Percentiles rank a stretch among this genome's conserved stretches.
phyloP scores from a whole-genome alignment of 2,888 invertebrate species.

The Parasteatoda lunata region DNA sequence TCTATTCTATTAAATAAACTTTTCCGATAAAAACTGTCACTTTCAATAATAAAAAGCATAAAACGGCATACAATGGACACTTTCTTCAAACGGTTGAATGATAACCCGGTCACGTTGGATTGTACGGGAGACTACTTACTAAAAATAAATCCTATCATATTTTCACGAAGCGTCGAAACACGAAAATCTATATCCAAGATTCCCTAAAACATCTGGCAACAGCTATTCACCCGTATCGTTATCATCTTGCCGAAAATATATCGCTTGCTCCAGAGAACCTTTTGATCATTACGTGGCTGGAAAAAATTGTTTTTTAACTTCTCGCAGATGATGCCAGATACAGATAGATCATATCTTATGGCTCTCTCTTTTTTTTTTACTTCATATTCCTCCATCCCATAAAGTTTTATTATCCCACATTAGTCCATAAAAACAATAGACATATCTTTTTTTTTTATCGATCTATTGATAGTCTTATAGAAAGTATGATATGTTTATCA shows the following conservation, averaged over 20 bases:
- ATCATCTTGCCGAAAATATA: neutral
- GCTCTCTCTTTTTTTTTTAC: neutral
- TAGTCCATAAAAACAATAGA: too few species aligned
- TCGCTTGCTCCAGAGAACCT: constrained; percentile 6
- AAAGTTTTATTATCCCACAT: too few species aligned
- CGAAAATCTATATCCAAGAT: constrained; percentile 16
- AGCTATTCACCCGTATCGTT: neutral
- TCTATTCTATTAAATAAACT: neutral
- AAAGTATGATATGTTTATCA: too few species aligned
- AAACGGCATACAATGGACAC: neutral
- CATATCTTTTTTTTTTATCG: too few species aligned
- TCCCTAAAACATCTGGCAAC: constrained; percentile 34
- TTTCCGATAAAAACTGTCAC: neutral
- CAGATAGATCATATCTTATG: neutral
- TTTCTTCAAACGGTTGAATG: neutral
- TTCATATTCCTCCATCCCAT: neutral
- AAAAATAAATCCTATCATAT: constrained; percentile 40
- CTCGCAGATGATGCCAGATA: neutral
- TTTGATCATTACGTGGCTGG: constrained; percentile 10
- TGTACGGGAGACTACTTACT: neutral
- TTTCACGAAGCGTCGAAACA: neutral
- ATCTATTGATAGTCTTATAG: too few species aligned
- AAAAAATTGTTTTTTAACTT: constrained; percentile 29
- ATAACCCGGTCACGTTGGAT: neutral
- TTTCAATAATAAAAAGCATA: neutral